Base-by-base conservation (phyloP, 2,113 vertebrate species). In the Xenopus tropicalis region DNA sequence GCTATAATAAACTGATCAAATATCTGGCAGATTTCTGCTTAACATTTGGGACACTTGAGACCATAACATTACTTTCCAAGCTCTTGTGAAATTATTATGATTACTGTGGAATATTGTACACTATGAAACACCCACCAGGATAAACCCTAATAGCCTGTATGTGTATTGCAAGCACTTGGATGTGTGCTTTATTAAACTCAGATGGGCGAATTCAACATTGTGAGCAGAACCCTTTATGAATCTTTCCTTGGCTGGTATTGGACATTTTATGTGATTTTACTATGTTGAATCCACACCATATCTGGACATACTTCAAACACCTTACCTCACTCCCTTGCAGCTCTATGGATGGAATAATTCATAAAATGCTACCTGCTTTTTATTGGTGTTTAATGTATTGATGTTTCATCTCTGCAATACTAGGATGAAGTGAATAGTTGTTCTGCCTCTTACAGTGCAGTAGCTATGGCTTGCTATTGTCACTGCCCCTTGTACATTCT, bases 101-200 rank as follows among this genome's bases (percentile, higher is more conserved):
- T 48, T 1, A 48, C 46, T 17, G 16, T 3, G 10, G 46, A 48
- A 48, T 48, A 46, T 20, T 57, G 37, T 25, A 20, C 56, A 51
- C 42, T 59, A 58, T 43, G 37, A 61, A 74, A 67, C 72, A 51
- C 54, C 64, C 72, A 51, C 64, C 54, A 19, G 56, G 23, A 48
- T 74, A 24, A 51, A 64, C 22, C 70, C 17, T 37, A 59, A 48
- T 19, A 67, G 64, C 51, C 24, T 52, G 23, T 37, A 22, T 58
- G 14, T 64, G 24, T 14, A 57, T 29, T 57, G 61, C 44, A 20
- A 57, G 22, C 57, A 42, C 52, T 73, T 46, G 71, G 71, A 44
- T 54, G 20, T n/a, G 22, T 46, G 52, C 63, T 37, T 73, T 59
- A 73, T 73, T 66, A 66, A 66, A 56, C 63, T 59, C 71, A 66